These are phyloP conservation scores for Ceratina japonica DNA, from an alignment of 1,140 invertebrate genomes.

Conservation along the genomic window DNA sequence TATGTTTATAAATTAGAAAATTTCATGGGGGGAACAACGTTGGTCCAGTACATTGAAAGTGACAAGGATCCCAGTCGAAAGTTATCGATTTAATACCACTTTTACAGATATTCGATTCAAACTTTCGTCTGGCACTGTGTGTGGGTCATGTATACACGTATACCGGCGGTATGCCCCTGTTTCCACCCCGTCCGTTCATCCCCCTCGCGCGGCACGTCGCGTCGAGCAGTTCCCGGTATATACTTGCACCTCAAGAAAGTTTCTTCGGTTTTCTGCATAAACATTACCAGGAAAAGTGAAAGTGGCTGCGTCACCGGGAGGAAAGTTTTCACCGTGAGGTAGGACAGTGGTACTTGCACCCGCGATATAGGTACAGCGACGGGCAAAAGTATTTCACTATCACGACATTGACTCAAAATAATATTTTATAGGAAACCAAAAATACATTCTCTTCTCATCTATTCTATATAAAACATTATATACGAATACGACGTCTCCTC, in stretches of 20 bases:
- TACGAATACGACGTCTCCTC: too few relatives aligned
- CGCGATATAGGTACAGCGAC: slow-evolving; percentile 55
- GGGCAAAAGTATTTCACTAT: too few relatives aligned
- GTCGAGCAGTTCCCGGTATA: slow-evolving; percentile 58
- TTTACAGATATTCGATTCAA: slow-evolving; percentile 59
- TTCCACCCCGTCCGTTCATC: slow-evolving; percentile 2
- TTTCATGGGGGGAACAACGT: not conserved
- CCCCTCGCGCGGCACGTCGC: slow-evolving; percentile 26
- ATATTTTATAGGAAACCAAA: too few relatives aligned
- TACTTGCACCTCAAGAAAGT: slow-evolving; percentile 72
- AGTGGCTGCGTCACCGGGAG: slow-evolving; percentile 72
- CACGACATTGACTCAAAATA: too few relatives aligned
- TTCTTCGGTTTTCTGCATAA: slow-evolving; percentile 77
- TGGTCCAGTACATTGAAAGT: slow-evolving; percentile 1
- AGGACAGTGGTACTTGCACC: slow-evolving; percentile 61
- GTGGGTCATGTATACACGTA: not conserved
- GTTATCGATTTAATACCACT: slow-evolving; percentile 60
- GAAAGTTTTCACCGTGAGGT: slow-evolving; percentile 70
- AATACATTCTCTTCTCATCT: too few relatives aligned
- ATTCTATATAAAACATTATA: too few relatives aligned
- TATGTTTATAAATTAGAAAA: not conserved
- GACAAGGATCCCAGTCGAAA: slow-evolving; percentile 19
- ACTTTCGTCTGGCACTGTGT: slow-evolving; percentile 48
- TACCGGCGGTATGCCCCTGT: slow-evolving; percentile 25
- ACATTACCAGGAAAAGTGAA: slow-evolving; percentile 78